phyloP scores from a whole-genome alignment of 2,113 vertebrate species.

The Zapus hudsonius region DNA sequence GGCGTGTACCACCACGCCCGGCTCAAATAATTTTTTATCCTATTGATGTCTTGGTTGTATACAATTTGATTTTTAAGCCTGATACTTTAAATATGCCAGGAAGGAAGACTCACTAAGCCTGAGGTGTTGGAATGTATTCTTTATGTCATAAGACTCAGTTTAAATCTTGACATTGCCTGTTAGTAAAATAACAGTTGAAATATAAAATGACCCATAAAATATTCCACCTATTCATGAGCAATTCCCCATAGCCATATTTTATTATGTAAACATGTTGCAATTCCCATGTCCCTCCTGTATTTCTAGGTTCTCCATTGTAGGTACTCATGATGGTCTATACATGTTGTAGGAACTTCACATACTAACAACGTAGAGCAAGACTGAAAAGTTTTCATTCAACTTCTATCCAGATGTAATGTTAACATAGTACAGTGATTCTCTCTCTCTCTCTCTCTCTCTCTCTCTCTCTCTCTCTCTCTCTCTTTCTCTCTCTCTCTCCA shows the following conservation, averaged over 20 bases:
- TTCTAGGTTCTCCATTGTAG: background rate
- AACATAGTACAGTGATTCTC: background rate
- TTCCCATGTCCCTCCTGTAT: background rate
- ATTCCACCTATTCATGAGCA: conserved; percentile 12
- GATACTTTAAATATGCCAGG: conserved; percentile 62
- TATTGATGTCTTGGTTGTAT: conserved; percentile 56
- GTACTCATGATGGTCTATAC: background rate
- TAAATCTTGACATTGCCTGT: conserved; percentile 70
- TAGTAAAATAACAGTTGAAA: conserved; percentile 62
- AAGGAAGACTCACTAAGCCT: conserved; percentile 63
- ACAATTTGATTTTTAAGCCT: conserved; percentile 13
- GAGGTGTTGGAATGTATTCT: conserved; percentile 58
- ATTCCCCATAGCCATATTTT: conserved; percentile 36
- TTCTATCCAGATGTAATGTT: background rate
- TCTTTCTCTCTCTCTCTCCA: conserved; percentile 55
- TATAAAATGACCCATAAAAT: conserved; percentile 61
- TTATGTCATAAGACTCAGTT: background rate
- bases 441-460: background rate
- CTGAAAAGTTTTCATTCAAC: background rate
- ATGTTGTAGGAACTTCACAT: background rate
- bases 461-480: background rate
- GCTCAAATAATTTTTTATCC: conserved; percentile 58
- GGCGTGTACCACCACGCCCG: too few species aligned
- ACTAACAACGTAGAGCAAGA: background rate
- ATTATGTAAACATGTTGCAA: background rate